Evolutionary conservation across 2,113 vertebrate genomes (phyloP).

Genomic region (Apaloderma vittatum): DNA sequence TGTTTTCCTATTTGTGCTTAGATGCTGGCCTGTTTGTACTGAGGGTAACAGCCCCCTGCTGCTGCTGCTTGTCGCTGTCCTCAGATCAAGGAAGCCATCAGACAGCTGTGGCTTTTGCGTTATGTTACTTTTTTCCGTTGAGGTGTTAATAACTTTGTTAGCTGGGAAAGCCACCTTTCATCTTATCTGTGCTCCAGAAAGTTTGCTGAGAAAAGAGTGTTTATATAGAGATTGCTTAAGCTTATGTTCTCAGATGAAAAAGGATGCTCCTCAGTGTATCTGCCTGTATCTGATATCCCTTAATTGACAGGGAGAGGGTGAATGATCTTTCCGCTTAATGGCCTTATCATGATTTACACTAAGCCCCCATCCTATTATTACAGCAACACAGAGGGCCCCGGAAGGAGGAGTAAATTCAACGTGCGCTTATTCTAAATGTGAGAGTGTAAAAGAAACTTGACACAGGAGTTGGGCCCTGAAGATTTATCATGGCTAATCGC

Average conservation of each 20-base stretch:
- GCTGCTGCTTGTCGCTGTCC: background rate
- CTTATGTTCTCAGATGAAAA: slow-evolving; percentile 41
- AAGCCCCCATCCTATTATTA: background rate
- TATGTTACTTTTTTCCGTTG: background rate
- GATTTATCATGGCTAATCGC: background rate
- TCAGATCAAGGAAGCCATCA: slow-evolving; percentile 11
- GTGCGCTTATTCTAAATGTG: background rate
- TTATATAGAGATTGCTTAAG: slow-evolving; percentile 11
- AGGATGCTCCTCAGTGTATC: background rate
- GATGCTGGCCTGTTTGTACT: background rate
- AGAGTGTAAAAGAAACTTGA: background rate
- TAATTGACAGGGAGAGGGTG: background rate
- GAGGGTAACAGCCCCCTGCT: background rate
- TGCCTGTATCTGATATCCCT: background rate
- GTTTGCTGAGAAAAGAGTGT: background rate
- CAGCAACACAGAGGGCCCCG: background rate
- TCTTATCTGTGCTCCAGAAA: slow-evolving; percentile 29
- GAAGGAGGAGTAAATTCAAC: background rate
- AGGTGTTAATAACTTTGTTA: slow-evolving; percentile 23
- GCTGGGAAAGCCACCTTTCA: slow-evolving; percentile 33
- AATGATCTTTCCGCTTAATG: background rate
- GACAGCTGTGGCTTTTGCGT: background rate
- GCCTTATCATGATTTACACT: background rate
- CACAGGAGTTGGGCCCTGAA: background rate
- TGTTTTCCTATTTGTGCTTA: background rate